A percentile compares a stretch with the other conserved stretches of the same genome.
Conservation (phyloP, 2,113 vertebrate genomes). For the Puffinus mauretanicus region DNA sequence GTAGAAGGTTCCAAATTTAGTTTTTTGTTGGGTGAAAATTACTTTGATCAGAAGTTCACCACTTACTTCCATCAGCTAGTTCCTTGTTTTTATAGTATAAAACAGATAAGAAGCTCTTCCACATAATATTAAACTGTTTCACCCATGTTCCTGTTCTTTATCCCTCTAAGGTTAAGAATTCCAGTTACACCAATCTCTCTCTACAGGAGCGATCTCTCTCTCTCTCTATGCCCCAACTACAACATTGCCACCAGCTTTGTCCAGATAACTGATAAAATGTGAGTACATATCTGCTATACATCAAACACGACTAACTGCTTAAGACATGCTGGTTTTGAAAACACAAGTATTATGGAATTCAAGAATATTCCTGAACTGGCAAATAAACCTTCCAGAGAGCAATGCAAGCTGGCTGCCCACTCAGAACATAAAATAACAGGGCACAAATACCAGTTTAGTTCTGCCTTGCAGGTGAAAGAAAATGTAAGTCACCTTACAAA, state of each 20-base stretch:
- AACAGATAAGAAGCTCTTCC: background rate
- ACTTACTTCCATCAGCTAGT: background rate
- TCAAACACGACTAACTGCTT: background rate
- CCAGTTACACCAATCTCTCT: background rate
- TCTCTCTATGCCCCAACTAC: background rate
- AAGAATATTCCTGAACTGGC: background rate
- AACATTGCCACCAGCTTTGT: background rate
- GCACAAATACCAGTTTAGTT: background rate
- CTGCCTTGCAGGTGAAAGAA: background rate
- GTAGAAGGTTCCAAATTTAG: background rate
- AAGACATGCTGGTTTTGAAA: background rate
- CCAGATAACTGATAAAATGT: background rate
- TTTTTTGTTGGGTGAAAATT: background rate
- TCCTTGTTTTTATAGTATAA: background rate
- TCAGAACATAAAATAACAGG: background rate
- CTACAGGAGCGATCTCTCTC: background rate
- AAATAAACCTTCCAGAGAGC: background rate
- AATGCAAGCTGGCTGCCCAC: background rate
- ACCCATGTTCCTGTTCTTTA: background rate
- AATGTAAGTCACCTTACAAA: background rate
- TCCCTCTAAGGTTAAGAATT: background rate
- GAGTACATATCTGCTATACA: accelerated
- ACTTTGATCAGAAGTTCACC: background rate
- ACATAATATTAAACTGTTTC: background rate
- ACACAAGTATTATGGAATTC: background rate